phyloP scores from a whole-genome alignment of 2,888 invertebrate species.

The Entomobrya proxima region DNA sequence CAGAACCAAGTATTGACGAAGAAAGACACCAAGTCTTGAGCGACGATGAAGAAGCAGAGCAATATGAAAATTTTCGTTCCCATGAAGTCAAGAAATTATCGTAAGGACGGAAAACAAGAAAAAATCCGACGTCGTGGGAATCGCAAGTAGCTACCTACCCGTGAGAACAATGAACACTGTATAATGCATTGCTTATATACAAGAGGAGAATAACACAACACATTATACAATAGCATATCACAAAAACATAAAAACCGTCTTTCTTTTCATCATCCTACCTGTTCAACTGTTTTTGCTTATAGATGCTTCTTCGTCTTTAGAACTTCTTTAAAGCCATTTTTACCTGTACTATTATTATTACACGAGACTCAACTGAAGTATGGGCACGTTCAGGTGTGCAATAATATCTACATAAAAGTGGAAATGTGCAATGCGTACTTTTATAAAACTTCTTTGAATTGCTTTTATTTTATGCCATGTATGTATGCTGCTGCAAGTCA shows the following conservation, averaged over 20 bases:
- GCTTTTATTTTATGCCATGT: too few species aligned
- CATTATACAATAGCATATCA: too few species aligned
- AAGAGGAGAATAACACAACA: too few species aligned
- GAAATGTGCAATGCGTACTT: not conserved
- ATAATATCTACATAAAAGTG: not conserved
- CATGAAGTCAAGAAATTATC: constrained; percentile 75
- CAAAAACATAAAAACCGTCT: too few species aligned
- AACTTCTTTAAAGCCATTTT: not conserved
- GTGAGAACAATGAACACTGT: constrained; percentile 74
- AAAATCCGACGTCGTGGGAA: constrained; percentile 74
- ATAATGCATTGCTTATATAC: constrained; percentile 21
- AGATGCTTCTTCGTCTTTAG: too few species aligned
- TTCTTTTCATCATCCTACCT: too few species aligned
- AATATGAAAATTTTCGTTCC: constrained; percentile 75
- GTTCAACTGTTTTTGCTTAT: too few species aligned
- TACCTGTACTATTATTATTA: not conserved
- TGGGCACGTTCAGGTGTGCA: constrained; percentile 19
- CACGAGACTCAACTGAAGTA: not conserved
- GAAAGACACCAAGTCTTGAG: too few species aligned
- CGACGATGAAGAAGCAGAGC: constrained; percentile 57
- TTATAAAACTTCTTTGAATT: not conserved
- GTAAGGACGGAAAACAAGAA: constrained; percentile 75
- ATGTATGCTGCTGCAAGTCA: not conserved
- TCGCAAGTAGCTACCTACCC: constrained; percentile 75
- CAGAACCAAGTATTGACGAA: not conserved